Evolutionary conservation across 2,888 invertebrate species (phyloP).

Genomic region (Strigamia maritima): DNA sequence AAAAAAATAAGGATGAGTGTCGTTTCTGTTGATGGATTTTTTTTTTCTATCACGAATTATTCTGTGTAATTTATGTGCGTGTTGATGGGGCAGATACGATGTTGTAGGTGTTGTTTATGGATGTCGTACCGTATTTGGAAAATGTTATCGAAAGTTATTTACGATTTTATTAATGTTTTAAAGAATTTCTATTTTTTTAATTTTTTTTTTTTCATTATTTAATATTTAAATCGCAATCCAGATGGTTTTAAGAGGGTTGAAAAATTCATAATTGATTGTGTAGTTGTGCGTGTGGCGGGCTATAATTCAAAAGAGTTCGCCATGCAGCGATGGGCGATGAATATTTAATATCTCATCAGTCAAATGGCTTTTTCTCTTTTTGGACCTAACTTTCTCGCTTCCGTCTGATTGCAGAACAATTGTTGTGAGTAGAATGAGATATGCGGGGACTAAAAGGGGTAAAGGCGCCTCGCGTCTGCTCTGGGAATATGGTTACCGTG

Average conservation of each 20-base stretch:
- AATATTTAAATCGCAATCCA: conserved; percentile 31
- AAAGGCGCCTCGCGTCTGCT: conserved; percentile 29
- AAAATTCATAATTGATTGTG: conserved; percentile 32
- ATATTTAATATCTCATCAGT: conserved; percentile 34
- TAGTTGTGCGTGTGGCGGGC: conserved; percentile 34
- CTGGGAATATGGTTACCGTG: conserved; percentile 22
- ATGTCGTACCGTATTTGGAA: neutral
- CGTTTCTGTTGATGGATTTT: neutral
- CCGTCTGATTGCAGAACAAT: conserved; percentile 32
- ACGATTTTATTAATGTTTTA: neutral
- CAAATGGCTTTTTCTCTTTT: conserved; percentile 33
- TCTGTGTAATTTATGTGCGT: conserved; percentile 6
- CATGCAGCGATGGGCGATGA: conserved; percentile 34
- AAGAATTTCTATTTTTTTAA: neutral
- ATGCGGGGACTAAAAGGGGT: conserved; percentile 29
- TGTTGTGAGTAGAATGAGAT: conserved; percentile 23
- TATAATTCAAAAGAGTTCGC: conserved; percentile 32
- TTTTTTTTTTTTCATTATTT: neutral
- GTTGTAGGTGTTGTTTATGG: neutral
- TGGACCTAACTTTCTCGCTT: conserved; percentile 34
- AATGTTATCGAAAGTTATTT: neutral
- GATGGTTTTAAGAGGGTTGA: conserved; percentile 31
- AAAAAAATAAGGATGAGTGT: conserved; percentile 5
- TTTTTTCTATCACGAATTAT: neutral
- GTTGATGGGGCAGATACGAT: neutral